Base-by-base conservation (phyloP, 2,113 vertebrate species). In the Sebastes schlegelii region DNA sequence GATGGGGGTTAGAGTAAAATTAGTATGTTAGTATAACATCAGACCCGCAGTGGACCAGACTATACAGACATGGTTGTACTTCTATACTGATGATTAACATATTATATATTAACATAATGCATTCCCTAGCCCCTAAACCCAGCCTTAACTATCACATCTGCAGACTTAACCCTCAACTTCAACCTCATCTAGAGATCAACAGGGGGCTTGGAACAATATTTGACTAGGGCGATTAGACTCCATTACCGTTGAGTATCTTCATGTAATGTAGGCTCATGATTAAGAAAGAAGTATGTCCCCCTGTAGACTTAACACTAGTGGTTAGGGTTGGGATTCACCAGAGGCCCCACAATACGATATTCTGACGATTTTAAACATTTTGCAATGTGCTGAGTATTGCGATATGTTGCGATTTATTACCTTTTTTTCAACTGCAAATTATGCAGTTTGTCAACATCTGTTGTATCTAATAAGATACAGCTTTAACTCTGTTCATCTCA, bases 1-100 rank as follows among this genome's bases (percentile, higher is more conserved):
- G 60, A 85, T 77, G n/a, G 26, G 16, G 10, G 51, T 74, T 11
- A 7, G 72, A 8, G 61, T 88, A 64, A 82, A 68, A 75, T 68
- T 57, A 34, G 34, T 34, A 66, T 4, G 34, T 43, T 49, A 19
- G 40, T 81, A 60, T 71, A 82, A 60, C 21, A 0, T 72, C n/a
- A 77, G 14, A 23, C 76, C n/a, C 3, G 34, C 34, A 6, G 63
- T 34, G 23, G 46, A 76, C 60, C 34, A 54, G 26, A 49, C 7
- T 51, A 26, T 26, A 23, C 23, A 54, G 43, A 83, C 19, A 63
- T 34, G 6, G 49, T 2, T 64, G 10, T 57, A 55, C 19, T 34
- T 64, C 60, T 49, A 2, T 51, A 65, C 54, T 43, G 19, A 48
- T 78, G 34, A 21, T 55, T 46, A 26, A 51, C 14, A 17, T 26